These are phyloP conservation scores for Montipora foliosa DNA, from an alignment of 64 coral and sea anemone genomes.

Conservation along the genomic window DNA sequence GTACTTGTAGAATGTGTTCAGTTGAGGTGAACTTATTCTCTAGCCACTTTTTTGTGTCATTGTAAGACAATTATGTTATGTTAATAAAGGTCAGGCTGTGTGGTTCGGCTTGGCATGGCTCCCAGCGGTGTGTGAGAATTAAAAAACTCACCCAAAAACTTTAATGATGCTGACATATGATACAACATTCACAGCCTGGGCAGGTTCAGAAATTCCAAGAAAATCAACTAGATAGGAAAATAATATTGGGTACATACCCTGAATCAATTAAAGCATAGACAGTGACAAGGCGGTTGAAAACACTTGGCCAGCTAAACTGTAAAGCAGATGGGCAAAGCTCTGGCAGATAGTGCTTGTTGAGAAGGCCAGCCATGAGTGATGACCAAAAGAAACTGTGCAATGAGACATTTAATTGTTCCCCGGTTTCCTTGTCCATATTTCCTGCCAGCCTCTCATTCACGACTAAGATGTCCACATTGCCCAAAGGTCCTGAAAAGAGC, in stretches of 20 bases:
- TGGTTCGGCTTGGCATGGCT: too few relatives aligned
- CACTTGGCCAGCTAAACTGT: slow-evolving; percentile 97
- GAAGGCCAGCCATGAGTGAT: slow-evolving; percentile 79
- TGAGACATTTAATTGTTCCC: slow-evolving; percentile 72
- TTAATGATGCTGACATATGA: too few relatives aligned
- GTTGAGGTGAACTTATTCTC: too few relatives aligned
- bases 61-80: too few relatives aligned
- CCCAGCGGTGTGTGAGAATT: too few relatives aligned
- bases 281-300: slow-evolving; percentile 86
- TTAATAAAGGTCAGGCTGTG: too few relatives aligned
- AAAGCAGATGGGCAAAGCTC: slow-evolving; percentile 79
- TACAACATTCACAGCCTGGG: too few relatives aligned
- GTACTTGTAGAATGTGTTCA: too few relatives aligned
- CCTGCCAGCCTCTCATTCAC: slow-evolving; percentile 85
- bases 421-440: slow-evolving; percentile 73
- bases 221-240: not conserved
- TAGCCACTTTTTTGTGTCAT: too few relatives aligned
- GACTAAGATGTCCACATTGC: slow-evolving; percentile 78
- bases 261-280: slow-evolving; percentile 95
- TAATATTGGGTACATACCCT: slow-evolving; percentile 40
- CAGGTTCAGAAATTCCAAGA: too few relatives aligned
- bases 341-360: slow-evolving; percentile 89
- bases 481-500: slow-evolving; percentile 84
- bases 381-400: slow-evolving; percentile 89
- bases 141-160: too few relatives aligned